Evolutionary conservation across 1,140 invertebrate genomes (phyloP).

Genomic region (Drosophila navojoa): DNA sequence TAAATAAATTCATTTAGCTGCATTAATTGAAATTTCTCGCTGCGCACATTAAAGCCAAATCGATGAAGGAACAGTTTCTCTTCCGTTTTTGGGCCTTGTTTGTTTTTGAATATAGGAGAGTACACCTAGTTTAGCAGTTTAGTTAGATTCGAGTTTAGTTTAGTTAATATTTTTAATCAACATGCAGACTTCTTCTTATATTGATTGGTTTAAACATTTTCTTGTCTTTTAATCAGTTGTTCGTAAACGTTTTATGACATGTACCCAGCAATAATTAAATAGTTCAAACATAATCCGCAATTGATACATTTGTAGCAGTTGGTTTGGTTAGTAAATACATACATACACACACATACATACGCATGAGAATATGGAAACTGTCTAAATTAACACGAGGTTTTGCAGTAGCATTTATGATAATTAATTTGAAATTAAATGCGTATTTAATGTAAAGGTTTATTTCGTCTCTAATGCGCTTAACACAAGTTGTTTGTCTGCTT

Average conservation of each 20-base stretch:
- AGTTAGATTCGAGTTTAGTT: slow-evolving; percentile 56
- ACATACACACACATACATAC: slow-evolving; percentile 30
- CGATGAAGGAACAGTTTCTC: slow-evolving; percentile 9
- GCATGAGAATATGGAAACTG: slow-evolving; percentile 19
- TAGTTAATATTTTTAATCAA: slow-evolving; percentile 62
- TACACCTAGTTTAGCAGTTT: slow-evolving; percentile 61
- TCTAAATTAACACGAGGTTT: slow-evolving; percentile 37
- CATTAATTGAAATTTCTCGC: slow-evolving; percentile 45
- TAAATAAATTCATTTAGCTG: slow-evolving; percentile 31
- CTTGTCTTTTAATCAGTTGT: slow-evolving; percentile 40
- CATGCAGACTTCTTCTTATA: slow-evolving; percentile 57
- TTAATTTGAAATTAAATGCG: slow-evolving; percentile 34
- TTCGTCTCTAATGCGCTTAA: slow-evolving; percentile 34
- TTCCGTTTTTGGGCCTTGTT: slow-evolving; percentile 38
- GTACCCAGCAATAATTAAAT: slow-evolving; percentile 69
- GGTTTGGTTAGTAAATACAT: slow-evolving; percentile 20
- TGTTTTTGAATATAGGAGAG: slow-evolving; percentile 53
- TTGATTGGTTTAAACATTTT: slow-evolving; percentile 4
- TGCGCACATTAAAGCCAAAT: slow-evolving; percentile 65
- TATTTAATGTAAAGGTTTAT: slow-evolving; percentile 34
- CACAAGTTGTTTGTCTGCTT: slow-evolving; percentile 16
- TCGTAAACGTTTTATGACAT: slow-evolving; percentile 74
- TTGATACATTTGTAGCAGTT: slow-evolving; percentile 35
- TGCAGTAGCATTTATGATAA: slow-evolving; percentile 31
- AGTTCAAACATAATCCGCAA: slow-evolving; percentile 60